These are phyloP conservation scores for Thaleichthys pacificus DNA, from an alignment of 2,797 vertebrate species.

Conservation along the genomic window DNA sequence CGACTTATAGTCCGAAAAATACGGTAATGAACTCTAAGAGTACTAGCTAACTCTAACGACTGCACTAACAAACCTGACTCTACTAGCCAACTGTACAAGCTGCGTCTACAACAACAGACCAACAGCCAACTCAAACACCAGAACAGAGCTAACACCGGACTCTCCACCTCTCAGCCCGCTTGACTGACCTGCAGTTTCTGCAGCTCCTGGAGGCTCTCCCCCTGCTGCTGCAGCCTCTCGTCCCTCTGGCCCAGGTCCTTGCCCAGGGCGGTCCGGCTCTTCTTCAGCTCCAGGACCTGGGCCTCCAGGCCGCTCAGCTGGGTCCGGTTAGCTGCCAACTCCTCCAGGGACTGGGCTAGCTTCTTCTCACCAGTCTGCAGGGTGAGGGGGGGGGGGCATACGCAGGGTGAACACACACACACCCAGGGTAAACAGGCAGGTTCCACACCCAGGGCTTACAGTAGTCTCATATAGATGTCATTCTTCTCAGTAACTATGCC, in stretches of 20 bases:
- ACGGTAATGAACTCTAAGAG: no score
- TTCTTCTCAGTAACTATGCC: no score
- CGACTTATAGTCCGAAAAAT: no score
- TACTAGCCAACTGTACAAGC: no score
- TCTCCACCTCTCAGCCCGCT: no score
- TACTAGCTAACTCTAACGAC: no score
- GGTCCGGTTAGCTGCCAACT: constrained; percentile 85
- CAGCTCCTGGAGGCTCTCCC: constrained; percentile 75
- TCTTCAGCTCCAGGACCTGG: constrained; percentile 85
- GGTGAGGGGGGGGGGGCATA: constrained; percentile 3
- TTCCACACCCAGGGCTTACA: not conserved
- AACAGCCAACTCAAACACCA: not conserved
- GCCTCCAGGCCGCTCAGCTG: constrained; percentile 81
- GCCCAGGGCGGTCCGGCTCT: constrained; percentile 69
- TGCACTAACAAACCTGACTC: no score
- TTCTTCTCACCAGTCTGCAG: constrained; percentile 86
- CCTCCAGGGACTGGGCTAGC: constrained; percentile 86
- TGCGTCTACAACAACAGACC: no score
- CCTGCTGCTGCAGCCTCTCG: constrained; percentile 79
- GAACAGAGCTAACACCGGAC: not conserved
- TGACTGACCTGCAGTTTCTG: constrained; percentile 84
- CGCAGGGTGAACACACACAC: constrained; percentile 4
- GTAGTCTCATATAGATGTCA: no score
- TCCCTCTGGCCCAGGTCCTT: constrained; percentile 79
- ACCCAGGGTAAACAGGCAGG: not conserved